These are phyloP conservation scores for Spinus pinus DNA, from an alignment of 2,797 vertebrate species.

Conservation along the genomic window DNA sequence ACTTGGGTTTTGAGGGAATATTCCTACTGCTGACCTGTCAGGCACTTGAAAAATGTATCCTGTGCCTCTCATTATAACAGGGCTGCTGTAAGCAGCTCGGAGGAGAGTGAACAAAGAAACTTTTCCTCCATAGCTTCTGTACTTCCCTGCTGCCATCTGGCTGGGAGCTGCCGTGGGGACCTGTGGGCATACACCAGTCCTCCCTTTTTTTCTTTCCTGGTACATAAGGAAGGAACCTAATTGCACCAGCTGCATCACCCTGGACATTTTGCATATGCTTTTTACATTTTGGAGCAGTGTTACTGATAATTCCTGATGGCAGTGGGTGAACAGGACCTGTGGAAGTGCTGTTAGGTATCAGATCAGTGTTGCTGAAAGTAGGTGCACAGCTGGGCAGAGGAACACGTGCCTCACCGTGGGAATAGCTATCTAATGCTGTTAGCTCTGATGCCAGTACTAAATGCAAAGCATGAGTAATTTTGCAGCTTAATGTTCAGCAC, in stretches of 20 bases:
- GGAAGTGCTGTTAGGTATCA: neutral
- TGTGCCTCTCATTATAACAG: neutral
- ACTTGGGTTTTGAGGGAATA: rapidly evolving
- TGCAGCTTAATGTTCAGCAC: conserved; percentile 8
- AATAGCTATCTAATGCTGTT: neutral
- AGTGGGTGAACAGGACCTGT: neutral
- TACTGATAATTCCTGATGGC: neutral
- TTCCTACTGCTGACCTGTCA: neutral
- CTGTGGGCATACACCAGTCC: neutral
- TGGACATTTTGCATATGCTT: neutral
- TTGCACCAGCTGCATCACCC: neutral
- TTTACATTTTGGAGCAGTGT: neutral
- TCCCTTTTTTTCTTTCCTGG: neutral
- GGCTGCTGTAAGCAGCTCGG: neutral
- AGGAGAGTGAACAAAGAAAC: neutral
- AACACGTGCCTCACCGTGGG: rapidly evolving
- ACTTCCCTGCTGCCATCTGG: conserved; percentile 20
- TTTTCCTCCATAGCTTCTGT: neutral
- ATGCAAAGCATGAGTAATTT: conserved; percentile 32
- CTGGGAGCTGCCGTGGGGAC: neutral
- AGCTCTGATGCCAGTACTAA: conserved; percentile 8
- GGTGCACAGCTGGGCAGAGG: neutral
- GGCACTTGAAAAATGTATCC: neutral
- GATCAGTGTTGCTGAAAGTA: neutral
- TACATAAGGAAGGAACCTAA: neutral